Evolutionary conservation across 1,140 invertebrate species (phyloP).

Genomic region (Ylistrum balloti): DNA sequence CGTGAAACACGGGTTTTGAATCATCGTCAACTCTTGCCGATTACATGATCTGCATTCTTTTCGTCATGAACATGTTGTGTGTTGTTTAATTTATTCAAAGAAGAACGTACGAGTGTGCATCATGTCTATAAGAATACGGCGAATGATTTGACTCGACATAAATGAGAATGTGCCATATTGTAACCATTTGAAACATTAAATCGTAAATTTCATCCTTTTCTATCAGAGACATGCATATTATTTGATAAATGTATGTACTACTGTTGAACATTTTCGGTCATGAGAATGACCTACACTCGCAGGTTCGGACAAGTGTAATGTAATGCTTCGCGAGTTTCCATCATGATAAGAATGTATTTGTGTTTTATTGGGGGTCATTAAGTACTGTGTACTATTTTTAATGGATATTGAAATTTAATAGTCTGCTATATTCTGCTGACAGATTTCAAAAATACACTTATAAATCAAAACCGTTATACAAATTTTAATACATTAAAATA

Average conservation of each 20-base stretch:
- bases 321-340: background rate
- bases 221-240: background rate
- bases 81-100: constrained; percentile 34
- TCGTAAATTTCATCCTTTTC: background rate
- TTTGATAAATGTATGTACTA: background rate
- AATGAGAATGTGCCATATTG: constrained; percentile 34
- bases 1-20: constrained; percentile 26
- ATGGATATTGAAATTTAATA: constrained; percentile 14
- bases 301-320: constrained; percentile 36
- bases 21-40: constrained; percentile 37
- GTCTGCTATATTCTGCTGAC: background rate
- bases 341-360: constrained; percentile 34
- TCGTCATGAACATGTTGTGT: constrained; percentile 38
- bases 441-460: background rate
- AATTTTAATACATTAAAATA: background rate
- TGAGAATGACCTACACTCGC: background rate
- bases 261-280: background rate
- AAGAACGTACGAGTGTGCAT: constrained; percentile 28
- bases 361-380: background rate
- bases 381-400: constrained; percentile 13
- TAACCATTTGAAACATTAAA: background rate
- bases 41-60: constrained; percentile 27
- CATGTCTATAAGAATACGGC: background rate
- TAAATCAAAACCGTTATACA: background rate
- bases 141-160: background rate